Conservation (phyloP, 2,797 vertebrate species). For the Psittacula echo region DNA sequence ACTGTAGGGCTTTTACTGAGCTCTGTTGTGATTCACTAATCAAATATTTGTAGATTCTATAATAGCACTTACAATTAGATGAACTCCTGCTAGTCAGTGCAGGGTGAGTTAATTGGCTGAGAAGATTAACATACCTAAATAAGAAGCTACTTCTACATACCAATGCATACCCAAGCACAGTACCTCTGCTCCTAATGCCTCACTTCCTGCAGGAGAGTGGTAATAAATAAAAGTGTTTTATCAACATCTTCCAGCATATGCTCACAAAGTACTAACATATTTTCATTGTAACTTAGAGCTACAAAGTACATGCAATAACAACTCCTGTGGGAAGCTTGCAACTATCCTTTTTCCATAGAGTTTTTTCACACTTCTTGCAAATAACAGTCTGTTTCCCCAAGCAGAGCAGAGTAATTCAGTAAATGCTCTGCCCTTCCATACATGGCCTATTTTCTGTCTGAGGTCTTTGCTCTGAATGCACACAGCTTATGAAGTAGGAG, state of each 20-base stretch:
- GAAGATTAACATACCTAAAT: conserved; percentile 32
- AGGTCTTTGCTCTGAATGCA: neutral
- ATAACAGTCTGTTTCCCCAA: neutral
- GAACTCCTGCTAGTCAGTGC: conserved; percentile 9
- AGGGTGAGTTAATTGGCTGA: conserved; percentile 1
- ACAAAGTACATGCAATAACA: neutral
- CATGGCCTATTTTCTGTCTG: neutral
- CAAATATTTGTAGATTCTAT: conserved; percentile 48
- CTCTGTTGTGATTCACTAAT: conserved; percentile 19
- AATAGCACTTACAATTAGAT: conserved; percentile 2
- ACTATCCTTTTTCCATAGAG: neutral
- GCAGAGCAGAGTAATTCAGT: neutral
- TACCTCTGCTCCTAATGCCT: neutral
- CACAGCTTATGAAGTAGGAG: neutral
- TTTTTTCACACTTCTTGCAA: neutral
- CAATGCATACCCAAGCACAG: neutral
- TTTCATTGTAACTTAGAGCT: neutral
- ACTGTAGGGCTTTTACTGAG: conserved; percentile 31
- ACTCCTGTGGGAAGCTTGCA: neutral
- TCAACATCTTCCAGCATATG: conserved; percentile 3
- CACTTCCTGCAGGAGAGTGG: neutral
- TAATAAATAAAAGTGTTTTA: conserved; percentile 29
- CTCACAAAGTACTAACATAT: neutral
- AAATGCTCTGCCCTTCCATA: neutral
- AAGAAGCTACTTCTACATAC: conserved; percentile 7